Evolutionary conservation across 2,113 vertebrate species (phyloP), one percentile per base, ranked within the genome.

Genomic region (Galbula dea): DNA sequence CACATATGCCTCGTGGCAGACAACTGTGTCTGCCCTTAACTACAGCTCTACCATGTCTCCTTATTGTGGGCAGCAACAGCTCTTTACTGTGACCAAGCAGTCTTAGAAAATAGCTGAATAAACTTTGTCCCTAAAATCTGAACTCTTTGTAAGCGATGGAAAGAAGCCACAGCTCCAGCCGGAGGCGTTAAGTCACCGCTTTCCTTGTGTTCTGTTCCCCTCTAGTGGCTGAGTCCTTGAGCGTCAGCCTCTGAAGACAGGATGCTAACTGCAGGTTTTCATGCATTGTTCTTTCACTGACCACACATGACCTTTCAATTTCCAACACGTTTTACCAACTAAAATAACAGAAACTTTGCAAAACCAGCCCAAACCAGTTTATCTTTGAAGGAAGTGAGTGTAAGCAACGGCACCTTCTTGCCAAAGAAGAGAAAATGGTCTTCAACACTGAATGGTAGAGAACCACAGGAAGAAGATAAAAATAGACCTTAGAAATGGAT

Each of bases 151-250:
- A 6, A 29, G 5, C 15, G 43, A 39, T 52, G 51, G 32, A 10
- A 51, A 66, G 27, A 30, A 75, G 16, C 15, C 22, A 1, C 9
- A 59, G 34, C 67, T 62, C 10, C 18, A 39, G 20, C 18, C 34
- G 34, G 11, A 83, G 9, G 4, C 4, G 4, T 36, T 8, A 14
- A 37, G 3, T 68, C 93, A 54, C 66, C 9, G 41, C 68, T 95
- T 92, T 23, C 52, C 39, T 94, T 66, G 58, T 92, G 84, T 71
- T 63, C 16, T 36, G 71, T 89, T 95, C 80, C 94, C 96, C 96
- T 94, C 96, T 96, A 94, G 94, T 67, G 96, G 95, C 85, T 74
- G 72, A 89, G 58, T 27, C 51, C 52, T 89, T 16, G 7, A 87
- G 74, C 66, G 12, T 26, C 88, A 71, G 52, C 52, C n/a, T 39